These are phyloP conservation scores for Gallinago undulata DNA, from an alignment of 2,113 vertebrate species.

Conservation along the genomic window DNA sequence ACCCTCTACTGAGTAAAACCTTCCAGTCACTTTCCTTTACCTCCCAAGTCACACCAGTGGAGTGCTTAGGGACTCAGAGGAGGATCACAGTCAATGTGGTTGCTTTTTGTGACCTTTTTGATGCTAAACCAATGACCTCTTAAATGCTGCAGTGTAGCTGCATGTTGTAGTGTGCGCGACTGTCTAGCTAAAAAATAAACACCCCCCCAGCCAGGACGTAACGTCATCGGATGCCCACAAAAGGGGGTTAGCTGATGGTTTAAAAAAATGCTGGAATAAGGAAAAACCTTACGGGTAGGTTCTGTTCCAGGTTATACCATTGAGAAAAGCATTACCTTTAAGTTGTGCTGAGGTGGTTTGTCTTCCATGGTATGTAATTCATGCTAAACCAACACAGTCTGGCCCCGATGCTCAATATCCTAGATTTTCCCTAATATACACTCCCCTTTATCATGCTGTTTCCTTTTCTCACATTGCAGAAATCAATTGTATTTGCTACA, in stretches of 20 bases:
- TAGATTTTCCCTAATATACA: not conserved
- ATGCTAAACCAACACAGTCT: not conserved
- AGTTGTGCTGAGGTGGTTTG: not conserved
- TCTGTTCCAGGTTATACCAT: not conserved
- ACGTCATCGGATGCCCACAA: not conserved
- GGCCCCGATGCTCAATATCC: not conserved
- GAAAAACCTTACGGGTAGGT: not conserved
- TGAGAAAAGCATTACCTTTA: not conserved
- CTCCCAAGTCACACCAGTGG: conserved; percentile 41
- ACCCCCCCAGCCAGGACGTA: not conserved
- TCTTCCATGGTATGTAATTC: not conserved
- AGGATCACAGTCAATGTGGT: conserved; percentile 49
- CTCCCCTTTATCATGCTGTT: not conserved
- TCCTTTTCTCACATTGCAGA: not conserved
- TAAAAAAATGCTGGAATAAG: not conserved
- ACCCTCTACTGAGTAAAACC: conserved; percentile 45
- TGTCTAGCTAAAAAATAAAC: conserved; percentile 21
- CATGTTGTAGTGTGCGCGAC: not conserved
- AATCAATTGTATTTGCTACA: not conserved
- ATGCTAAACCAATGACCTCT: conserved; percentile 63
- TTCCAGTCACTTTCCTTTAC: conserved; percentile 56
- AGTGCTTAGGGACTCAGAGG: conserved; percentile 53
- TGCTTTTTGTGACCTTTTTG: conserved; percentile 60
- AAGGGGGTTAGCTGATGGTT: not conserved
- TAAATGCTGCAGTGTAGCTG: conserved; percentile 26